Conservation (phyloP, 2,888 invertebrate species). For the Scotopteryx bipunctaria region DNA sequence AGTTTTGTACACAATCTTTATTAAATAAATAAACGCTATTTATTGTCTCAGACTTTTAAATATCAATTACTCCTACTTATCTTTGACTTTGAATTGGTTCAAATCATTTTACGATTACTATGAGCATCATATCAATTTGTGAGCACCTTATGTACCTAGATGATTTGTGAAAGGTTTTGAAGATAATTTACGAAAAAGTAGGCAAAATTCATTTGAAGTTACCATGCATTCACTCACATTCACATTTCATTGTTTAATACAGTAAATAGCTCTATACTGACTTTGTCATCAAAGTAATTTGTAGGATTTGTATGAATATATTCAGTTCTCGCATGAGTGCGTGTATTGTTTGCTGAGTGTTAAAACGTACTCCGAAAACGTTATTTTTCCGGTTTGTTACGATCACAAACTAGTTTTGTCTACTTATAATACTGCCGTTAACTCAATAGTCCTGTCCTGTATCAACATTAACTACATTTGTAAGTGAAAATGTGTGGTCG, state of each 20-base stretch:
- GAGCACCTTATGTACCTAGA: no score
- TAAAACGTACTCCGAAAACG: slow-evolving; percentile 72
- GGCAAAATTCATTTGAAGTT: no score
- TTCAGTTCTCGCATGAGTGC: slow-evolving; percentile 64
- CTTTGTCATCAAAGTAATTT: slow-evolving; percentile 6
- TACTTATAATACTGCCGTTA: slow-evolving; percentile 61
- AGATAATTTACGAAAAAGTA: no score
- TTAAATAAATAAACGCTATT: not conserved
- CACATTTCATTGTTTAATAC: not conserved
- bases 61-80: slow-evolving; percentile 41
- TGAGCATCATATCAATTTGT: no score
- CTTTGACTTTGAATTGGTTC: slow-evolving; percentile 40
- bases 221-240: no score
- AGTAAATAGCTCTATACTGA: not conserved
- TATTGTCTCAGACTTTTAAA: slow-evolving; percentile 35
- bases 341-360: slow-evolving; percentile 52
- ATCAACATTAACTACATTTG: no score
- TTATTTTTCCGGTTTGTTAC: slow-evolving; percentile 74
- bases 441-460: slow-evolving; percentile 49
- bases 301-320: slow-evolving; percentile 29
- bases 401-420: slow-evolving; percentile 60
- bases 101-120: slow-evolving; percentile 38
- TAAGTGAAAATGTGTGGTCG: no score
- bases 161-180: no score
- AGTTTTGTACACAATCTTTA: not conserved